A percentile compares a stretch with the other conserved stretches of the same genome.
phyloP scores from a whole-genome alignment of 2,113 vertebrate species.

The Gallinago undulata region DNA sequence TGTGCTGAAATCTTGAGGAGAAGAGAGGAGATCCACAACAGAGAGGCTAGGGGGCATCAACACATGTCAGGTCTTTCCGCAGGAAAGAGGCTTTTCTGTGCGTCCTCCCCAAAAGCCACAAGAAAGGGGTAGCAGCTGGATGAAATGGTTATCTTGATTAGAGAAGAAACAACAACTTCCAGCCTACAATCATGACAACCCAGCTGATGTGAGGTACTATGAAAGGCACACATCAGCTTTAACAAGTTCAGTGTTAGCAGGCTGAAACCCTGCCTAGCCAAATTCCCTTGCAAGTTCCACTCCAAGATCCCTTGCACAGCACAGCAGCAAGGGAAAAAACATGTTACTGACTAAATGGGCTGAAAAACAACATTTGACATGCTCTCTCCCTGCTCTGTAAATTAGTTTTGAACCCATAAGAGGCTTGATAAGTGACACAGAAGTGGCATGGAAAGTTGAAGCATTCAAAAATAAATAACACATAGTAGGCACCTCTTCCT shows the following conservation, averaged over 20 bases:
- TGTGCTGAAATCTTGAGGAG: not conserved
- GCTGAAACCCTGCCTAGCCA: not conserved
- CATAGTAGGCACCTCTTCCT: not conserved
- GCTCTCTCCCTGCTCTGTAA: not conserved
- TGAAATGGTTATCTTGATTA: not conserved
- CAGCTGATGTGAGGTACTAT: not conserved
- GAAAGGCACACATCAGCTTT: not conserved
- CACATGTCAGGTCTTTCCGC: not conserved
- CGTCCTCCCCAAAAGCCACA: not conserved
- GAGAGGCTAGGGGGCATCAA: not conserved
- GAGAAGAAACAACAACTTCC: not conserved
- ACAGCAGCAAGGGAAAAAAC: not conserved
- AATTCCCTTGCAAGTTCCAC: not conserved
- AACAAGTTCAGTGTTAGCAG: not conserved
- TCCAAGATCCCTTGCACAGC: not conserved
- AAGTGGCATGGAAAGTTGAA: not conserved
- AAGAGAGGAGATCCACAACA: not conserved
- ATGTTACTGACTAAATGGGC: not conserved
- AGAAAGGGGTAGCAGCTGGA: not conserved
- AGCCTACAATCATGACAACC: not conserved
- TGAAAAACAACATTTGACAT: not conserved
- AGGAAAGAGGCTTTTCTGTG: not conserved
- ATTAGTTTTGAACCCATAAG: not conserved
- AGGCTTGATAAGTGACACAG: not conserved
- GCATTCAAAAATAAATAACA: not conserved